Evolutionary conservation across 2,888 invertebrate genomes (phyloP).

Genomic region (Julus scandinavius): DNA sequence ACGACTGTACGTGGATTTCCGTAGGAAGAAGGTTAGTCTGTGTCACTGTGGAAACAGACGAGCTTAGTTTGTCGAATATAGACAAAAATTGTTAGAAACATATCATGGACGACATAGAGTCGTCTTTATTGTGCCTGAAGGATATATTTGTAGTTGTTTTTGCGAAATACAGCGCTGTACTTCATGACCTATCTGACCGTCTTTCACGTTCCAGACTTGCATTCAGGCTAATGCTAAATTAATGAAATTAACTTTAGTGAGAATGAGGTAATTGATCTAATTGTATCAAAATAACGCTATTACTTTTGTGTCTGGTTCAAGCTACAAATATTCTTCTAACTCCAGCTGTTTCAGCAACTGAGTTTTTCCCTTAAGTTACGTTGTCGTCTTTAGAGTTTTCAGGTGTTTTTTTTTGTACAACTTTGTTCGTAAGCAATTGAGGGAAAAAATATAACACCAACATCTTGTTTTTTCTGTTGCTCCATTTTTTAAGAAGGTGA

Average conservation of each 20-base stretch:
- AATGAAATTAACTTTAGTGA: not conserved
- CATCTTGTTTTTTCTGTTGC: no score
- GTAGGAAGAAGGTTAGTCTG: not conserved
- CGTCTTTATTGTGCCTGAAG: not conserved
- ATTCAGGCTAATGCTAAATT: not conserved
- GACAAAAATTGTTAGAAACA: not conserved
- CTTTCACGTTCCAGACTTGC: not conserved
- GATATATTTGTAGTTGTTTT: not conserved
- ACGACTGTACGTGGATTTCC: conserved; percentile 19
- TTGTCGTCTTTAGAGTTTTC: no score
- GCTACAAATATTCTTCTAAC: no score
- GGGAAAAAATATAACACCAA: no score
- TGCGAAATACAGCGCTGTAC: not conserved
- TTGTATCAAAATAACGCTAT: not conserved
- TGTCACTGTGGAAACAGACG: conserved; percentile 28
- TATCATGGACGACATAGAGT: not conserved
- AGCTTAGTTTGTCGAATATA: not conserved
- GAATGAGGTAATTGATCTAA: not conserved
- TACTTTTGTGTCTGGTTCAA: no score
- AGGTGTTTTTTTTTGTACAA: no score
- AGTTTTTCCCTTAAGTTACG: no score
- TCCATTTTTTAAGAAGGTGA: no score
- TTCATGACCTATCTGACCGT: not conserved
- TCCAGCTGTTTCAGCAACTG: no score
- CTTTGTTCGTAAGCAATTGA: no score